phyloP scores from a whole-genome alignment of 2,888 invertebrate species.

The Amiota minor region DNA sequence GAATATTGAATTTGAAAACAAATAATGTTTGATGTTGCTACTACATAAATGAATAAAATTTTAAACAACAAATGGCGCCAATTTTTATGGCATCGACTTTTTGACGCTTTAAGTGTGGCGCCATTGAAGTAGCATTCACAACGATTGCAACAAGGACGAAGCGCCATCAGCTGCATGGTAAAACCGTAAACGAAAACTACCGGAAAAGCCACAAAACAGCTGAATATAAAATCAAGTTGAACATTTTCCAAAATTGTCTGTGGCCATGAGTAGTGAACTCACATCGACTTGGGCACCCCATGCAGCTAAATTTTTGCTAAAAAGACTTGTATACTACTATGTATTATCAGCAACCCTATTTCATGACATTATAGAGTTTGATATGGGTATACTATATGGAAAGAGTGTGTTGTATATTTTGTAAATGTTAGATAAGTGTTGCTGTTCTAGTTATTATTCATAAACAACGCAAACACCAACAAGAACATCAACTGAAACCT shows the following conservation, averaged over 20 bases:
- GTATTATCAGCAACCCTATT: no score
- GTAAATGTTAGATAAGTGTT: not conserved
- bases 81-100: not conserved
- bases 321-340: no score
- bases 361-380: no score
- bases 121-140: not conserved
- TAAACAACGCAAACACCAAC: not conserved
- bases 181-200: constrained; percentile 6
- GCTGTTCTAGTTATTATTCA: constrained; percentile 8
- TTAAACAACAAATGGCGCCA: no score
- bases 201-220: constrained; percentile 13
- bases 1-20: no score
- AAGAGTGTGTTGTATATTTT: no score
- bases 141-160: not conserved
- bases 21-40: no score
- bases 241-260: constrained; percentile 6
- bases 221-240: constrained; percentile 15
- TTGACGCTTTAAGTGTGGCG: constrained; percentile 7
- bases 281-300: not conserved
- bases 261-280: not conserved
- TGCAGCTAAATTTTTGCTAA: not conserved
- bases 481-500: not conserved
- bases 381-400: no score
- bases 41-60: no score
- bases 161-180: no score